Base-by-base conservation (phyloP, 2,113 vertebrate genomes). In the Clupea harengus region DNA sequence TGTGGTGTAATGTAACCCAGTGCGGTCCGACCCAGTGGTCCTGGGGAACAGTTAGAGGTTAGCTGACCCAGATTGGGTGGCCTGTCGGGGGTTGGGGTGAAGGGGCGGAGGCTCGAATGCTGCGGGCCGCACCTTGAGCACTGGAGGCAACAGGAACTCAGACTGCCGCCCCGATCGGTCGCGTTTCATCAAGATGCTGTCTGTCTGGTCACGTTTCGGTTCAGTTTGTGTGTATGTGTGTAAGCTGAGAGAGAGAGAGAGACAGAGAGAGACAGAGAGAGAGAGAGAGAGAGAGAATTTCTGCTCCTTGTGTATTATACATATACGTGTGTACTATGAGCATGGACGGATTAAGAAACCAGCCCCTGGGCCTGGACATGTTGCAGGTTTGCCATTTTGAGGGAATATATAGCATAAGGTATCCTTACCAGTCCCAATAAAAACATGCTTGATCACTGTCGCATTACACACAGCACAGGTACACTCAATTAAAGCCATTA, bases 1-100 rank as follows among this genome's bases (percentile, higher is more conserved):
- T 17, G 52, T 81, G 52, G n/a, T 85, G 84, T 86, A 86, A 86
- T 86, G 67, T 49, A 54, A 86, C 47, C 82, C 49, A 28, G 67
- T 25, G 25, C 64, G 2, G 64, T 28, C 6, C 6, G 64, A 25
- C n/a, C 11, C 85, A 83, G 85, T 80, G 78, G 82, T 49, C 72
- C 15, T 2, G 64, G n/a, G n/a, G 64, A 72, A 25, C 15, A 0
- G 52, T 4, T 15, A 39, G 39, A 39, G 39, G 39, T 39, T 39
- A 39, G 1, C n/a, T 72, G 64, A 28, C n/a, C 60, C n/a, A 72
- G 64, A n/a, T 54, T 54, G 50, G 57, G 57, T 22, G n/a, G 57
- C 18, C 22, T n/a, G 18, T n/a, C 22, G 60, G 60, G 5, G 60
- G n/a, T 8, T 8, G 60, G 0, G 60, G 60, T 72, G 64, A 8